Evolutionary conservation across 2,888 invertebrate species (phyloP), one percentile per base, ranked within the genome.

Genomic region (Aspidiotus destructor): DNA sequence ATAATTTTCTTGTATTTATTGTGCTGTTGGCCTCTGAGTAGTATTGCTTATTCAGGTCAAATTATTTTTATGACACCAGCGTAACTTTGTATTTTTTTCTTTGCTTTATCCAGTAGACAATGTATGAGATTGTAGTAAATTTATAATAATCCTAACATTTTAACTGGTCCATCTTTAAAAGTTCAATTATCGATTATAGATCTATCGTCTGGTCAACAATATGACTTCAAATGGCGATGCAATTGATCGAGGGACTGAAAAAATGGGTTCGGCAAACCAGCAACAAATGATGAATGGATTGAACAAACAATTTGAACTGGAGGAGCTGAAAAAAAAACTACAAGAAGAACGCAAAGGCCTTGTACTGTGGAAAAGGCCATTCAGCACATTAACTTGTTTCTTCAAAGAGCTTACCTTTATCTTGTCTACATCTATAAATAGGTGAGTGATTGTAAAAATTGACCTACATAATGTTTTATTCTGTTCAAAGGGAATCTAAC

Each of bases 281-380:
- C 64, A 64, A 44, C 28, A 1, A 28, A 5, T 28, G 28, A 48
- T 65, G 44, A 65, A 65, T 40, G 65, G 65, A 16, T 58, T 58
- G 55, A 58, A 65, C n/a, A 55, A 55, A 15, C 65, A 65, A 28
- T 58, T 58, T 58, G 65, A 65, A 10, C 44, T 60, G 41, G 58
- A 58, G 44, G 65, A 65, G n/a, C 48, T 65, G 52, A 65, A 65
- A 44, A 15, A 54, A 17, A 69, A 62, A 55, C 41, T 69, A 57
- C 62, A 62, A 55, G 41, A 16, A 17, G 69, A 69, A 41, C 69
- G 69, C 28, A 55, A 62, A 69, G 41, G 44, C 62, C 62, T 91
- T 72, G 90, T 92, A 72, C 78, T 94, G 72, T 92, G 92, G 91
- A 84, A 86, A 75, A 83, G 84, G 74, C 93, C 94, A 9, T 73